phyloP scores from a whole-genome alignment of 2,113 vertebrate species.

The Gymnogyps californianus region DNA sequence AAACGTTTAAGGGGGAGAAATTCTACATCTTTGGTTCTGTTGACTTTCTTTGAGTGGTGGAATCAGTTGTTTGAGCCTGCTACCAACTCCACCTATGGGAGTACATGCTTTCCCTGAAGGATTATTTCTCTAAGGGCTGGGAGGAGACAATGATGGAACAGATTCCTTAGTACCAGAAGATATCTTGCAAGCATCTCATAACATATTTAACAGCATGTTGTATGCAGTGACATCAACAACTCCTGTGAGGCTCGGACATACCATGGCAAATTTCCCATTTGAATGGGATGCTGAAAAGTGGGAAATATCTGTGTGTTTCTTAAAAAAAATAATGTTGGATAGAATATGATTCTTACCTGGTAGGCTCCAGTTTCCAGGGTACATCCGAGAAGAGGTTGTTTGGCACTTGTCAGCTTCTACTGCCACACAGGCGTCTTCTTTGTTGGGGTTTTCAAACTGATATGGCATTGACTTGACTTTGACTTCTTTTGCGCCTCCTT shows the following conservation, averaged over 20 bases:
- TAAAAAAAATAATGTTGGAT: rapidly evolving
- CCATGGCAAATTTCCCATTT: rapidly evolving
- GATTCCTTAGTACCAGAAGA: background rate
- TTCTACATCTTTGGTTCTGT: background rate
- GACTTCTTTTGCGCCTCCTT: background rate
- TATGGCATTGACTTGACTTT: background rate
- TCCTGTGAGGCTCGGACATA: rapidly evolving
- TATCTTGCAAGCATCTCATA: background rate
- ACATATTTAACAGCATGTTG: background rate
- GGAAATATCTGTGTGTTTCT: background rate
- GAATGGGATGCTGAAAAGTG: background rate
- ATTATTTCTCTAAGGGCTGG: background rate
- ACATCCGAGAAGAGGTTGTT: rapidly evolving
- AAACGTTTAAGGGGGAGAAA: background rate
- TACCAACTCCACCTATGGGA: background rate
- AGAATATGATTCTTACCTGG: background rate
- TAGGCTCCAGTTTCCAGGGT: background rate
- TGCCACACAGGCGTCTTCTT: rapidly evolving
- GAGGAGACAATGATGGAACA: background rate
- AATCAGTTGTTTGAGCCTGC: background rate
- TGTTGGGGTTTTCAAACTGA: background rate
- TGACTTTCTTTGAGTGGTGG: background rate
- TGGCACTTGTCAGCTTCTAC: background rate
- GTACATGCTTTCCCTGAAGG: rapidly evolving
- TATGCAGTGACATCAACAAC: background rate